Percentiles rank a stretch among this genome's conserved stretches.
Evolutionary conservation across 2,888 invertebrate species (phyloP).

Genomic region (Rhagophthalmus giganteus): DNA sequence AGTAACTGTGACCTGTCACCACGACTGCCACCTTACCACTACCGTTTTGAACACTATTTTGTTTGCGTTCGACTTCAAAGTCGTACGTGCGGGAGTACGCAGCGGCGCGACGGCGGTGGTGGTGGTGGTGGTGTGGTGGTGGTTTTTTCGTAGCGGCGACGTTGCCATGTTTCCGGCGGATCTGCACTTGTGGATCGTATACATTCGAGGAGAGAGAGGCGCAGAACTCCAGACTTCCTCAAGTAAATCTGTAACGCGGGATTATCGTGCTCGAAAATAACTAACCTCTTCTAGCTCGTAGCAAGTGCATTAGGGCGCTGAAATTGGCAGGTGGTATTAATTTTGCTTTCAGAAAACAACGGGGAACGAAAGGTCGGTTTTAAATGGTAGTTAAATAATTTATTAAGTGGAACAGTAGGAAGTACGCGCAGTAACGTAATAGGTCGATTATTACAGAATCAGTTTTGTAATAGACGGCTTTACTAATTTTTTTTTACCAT

Average conservation of each 20-base stretch:
- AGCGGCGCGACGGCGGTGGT: slow-evolving; percentile 27
- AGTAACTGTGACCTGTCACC: slow-evolving; percentile 54
- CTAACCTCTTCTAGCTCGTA: slow-evolving; percentile 26
- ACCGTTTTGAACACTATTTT: slow-evolving; percentile 45
- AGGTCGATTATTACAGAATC: slow-evolving; percentile 39
- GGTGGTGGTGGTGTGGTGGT: slow-evolving; percentile 33
- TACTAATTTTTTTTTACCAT: slow-evolving; percentile 7
- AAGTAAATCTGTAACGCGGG: slow-evolving; percentile 45
- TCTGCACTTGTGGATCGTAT: slow-evolving; percentile 48
- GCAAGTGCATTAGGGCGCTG: slow-evolving; percentile 22
- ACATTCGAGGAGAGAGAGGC: slow-evolving; percentile 33
- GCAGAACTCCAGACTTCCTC: slow-evolving; percentile 51
- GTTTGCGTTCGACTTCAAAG: slow-evolving; percentile 37
- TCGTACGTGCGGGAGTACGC: slow-evolving; percentile 45
- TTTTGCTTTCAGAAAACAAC: slow-evolving; percentile 10
- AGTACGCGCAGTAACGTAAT: slow-evolving; percentile 36
- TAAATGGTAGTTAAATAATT: slow-evolving; percentile 21
- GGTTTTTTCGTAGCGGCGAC: slow-evolving; percentile 37
- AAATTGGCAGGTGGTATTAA: slow-evolving; percentile 33
- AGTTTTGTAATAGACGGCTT: slow-evolving; percentile 26
- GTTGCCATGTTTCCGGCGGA: slow-evolving; percentile 52
- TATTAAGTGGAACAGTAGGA: slow-evolving; percentile 36
- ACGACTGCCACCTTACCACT: slow-evolving; percentile 55
- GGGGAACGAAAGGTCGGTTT: slow-evolving; percentile 15
- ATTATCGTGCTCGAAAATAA: slow-evolving; percentile 36